phyloP scores from a whole-genome alignment of 1,140 invertebrate species.

The Dinoponera quadriceps region DNA sequence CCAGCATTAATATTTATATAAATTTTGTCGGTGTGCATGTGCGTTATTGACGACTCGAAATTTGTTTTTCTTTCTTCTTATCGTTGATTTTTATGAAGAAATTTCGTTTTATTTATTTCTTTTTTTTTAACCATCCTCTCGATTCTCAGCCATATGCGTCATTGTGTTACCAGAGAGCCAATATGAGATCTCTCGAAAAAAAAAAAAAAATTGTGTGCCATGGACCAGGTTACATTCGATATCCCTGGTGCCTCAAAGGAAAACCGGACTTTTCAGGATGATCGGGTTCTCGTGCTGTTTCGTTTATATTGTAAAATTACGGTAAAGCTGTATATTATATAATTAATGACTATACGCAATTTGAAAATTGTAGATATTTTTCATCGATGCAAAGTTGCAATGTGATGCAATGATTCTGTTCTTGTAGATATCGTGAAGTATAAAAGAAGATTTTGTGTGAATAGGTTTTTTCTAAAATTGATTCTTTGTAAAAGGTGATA shows the following conservation, averaged over 20 bases:
- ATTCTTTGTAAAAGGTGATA: slow-evolving; percentile 86
- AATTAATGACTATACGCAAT: slow-evolving; percentile 77
- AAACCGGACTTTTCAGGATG: slow-evolving; percentile 59
- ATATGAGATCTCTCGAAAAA: slow-evolving; percentile 60
- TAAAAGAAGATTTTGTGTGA: slow-evolving; percentile 85
- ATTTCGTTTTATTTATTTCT: slow-evolving; percentile 22
- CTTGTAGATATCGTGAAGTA: slow-evolving; percentile 85
- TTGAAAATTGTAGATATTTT: slow-evolving; percentile 86
- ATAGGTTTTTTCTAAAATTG: slow-evolving; percentile 86
- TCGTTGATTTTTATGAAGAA: slow-evolving; percentile 28
- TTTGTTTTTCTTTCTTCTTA: slow-evolving; percentile 40
- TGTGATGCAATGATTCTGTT: slow-evolving; percentile 85
- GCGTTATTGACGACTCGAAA: slow-evolving; percentile 31
- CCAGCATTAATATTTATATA: too few species aligned
- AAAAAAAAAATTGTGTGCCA: slow-evolving; percentile 67
- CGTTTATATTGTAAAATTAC: slow-evolving; percentile 78
- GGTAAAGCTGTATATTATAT: slow-evolving; percentile 80
- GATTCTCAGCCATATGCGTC: slow-evolving; percentile 68
- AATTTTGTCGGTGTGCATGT: too few species aligned
- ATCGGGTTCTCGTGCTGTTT: slow-evolving; percentile 72
- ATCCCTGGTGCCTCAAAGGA: slow-evolving; percentile 62
- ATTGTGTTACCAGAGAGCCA: slow-evolving; percentile 67
- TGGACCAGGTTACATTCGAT: slow-evolving; percentile 67
- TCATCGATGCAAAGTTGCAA: slow-evolving; percentile 84
- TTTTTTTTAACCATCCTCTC: slow-evolving; percentile 57